Evolutionary conservation across 2,888 invertebrate genomes (phyloP).

Genomic region (Netelia fuscicornis): DNA sequence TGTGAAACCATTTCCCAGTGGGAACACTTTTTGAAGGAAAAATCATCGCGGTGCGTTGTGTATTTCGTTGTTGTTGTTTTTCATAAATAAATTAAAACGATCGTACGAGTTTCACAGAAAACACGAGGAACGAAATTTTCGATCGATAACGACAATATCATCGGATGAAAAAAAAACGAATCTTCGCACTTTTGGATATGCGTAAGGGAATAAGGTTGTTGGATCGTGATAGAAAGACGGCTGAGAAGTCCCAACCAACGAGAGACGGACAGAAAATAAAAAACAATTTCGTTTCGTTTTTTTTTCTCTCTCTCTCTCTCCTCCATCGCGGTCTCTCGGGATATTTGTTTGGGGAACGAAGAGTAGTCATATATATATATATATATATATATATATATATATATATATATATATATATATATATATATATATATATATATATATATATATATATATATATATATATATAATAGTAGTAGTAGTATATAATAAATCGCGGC

Average conservation of each 20-base stretch:
- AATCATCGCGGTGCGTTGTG: neutral
- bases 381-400: conserved; percentile 15
- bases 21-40: no score
- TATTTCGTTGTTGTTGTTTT: neutral
- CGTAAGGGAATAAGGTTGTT: conserved; percentile 35
- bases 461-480: neutral
- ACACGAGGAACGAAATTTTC: conserved; percentile 26
- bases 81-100: neutral
- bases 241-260: conserved; percentile 39
- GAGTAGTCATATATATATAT: conserved; percentile 35
- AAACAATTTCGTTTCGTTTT: conserved; percentile 22
- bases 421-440: conserved; percentile 23
- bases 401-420: conserved; percentile 29
- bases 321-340: conserved; percentile 39
- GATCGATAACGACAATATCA: conserved; percentile 18
- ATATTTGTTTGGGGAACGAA: conserved; percentile 51
- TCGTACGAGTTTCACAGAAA: neutral
- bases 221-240: conserved; percentile 45
- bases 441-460: neutral
- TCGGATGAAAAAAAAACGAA: neutral
- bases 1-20: no score
- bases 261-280: conserved; percentile 36
- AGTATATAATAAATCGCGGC: conserved; percentile 76
- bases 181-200: conserved; percentile 15
- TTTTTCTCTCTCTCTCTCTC: conserved; percentile 43